These are phyloP conservation scores for Bubalus kerabau DNA, from an alignment of 2,113 vertebrate species.

Conservation along the genomic window DNA sequence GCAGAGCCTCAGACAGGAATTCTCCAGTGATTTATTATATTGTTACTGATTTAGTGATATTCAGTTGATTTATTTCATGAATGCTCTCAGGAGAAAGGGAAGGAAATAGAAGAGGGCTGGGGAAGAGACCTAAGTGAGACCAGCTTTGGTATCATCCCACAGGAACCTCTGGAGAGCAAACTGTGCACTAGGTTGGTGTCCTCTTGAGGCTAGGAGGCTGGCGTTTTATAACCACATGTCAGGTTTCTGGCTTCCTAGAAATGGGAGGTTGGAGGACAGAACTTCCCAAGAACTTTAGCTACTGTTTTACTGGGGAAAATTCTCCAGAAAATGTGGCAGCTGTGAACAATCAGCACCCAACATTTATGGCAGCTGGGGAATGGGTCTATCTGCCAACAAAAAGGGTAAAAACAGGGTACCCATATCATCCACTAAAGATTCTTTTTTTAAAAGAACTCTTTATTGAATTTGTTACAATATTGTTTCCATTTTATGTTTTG, in stretches of 20 bases:
- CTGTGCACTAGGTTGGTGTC: neutral
- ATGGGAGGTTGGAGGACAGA: neutral
- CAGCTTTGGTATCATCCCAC: neutral
- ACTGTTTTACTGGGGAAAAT: neutral
- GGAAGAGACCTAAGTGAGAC: neutral
- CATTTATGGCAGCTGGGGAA: neutral
- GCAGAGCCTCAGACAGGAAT: neutral
- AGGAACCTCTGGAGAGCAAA: neutral
- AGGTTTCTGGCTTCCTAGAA: neutral
- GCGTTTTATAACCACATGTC: neutral
- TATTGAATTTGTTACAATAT: neutral
- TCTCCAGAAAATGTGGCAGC: neutral
- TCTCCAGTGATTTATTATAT: constrained; percentile 21
- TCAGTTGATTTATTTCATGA: neutral
- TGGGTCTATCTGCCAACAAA: neutral
- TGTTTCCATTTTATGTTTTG: neutral
- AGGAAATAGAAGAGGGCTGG: neutral
- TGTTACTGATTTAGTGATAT: neutral
- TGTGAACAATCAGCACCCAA: neutral
- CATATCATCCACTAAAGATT: neutral
- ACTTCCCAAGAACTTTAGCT: neutral
- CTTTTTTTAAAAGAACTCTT: neutral
- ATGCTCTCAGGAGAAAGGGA: neutral
- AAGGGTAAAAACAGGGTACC: neutral
- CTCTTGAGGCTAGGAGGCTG: neutral